Percentiles rank a stretch among this genome's conserved stretches.
Evolutionary conservation across 2,888 invertebrate genomes (phyloP).

Genomic region (Diarsia rubi): DNA sequence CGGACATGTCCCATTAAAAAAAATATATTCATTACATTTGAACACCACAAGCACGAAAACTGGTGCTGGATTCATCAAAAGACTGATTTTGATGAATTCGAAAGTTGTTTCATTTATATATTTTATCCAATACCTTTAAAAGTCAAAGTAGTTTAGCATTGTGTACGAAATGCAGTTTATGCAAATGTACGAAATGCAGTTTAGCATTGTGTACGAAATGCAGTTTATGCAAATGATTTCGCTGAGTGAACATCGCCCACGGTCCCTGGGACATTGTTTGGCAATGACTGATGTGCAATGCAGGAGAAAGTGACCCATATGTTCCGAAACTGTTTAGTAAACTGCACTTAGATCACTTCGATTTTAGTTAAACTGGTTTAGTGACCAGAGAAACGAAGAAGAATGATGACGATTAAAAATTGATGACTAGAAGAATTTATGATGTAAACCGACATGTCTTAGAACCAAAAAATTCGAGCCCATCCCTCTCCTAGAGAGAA

Average conservation of each 20-base stretch:
- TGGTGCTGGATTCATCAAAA: too few relatives aligned
- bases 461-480: too few relatives aligned
- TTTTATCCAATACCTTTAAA: background rate
- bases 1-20: too few relatives aligned
- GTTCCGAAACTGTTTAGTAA: background rate
- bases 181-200: conserved; percentile 18
- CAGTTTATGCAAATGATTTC: conserved; percentile 29
- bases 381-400: background rate
- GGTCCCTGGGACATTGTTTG: conserved; percentile 41
- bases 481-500: too few relatives aligned
- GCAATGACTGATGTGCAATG: conserved; percentile 12
- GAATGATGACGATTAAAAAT: background rate
- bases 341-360: background rate
- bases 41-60: too few relatives aligned
- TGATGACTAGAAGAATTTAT: too few relatives aligned
- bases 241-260: conserved; percentile 14
- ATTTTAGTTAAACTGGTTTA: background rate
- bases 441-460: too few relatives aligned
- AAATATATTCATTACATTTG: too few relatives aligned
- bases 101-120: too few relatives aligned
- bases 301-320: conserved; percentile 34
- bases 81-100: too few relatives aligned
- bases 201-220: conserved; percentile 3
- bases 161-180: conserved; percentile 15
- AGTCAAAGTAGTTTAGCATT: background rate